Evolutionary conservation across 2,888 invertebrate species (phyloP).

Genomic region (Mesorhabditis spiculigera): DNA sequence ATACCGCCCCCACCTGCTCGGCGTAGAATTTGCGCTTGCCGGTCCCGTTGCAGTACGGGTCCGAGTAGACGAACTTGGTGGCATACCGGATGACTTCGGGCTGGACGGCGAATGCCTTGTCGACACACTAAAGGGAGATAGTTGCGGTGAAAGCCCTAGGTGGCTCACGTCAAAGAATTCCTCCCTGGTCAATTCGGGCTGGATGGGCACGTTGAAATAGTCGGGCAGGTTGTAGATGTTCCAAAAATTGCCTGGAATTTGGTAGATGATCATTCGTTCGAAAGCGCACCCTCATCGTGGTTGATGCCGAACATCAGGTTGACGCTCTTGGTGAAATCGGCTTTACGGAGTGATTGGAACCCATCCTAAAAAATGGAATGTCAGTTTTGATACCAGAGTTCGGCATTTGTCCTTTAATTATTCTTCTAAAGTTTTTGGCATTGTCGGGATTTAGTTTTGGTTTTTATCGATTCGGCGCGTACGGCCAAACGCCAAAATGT

Average conservation of each 20-base stretch:
- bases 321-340: constrained; percentile 79
- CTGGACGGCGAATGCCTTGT: constrained; percentile 18
- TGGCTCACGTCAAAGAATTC: constrained; percentile 43
- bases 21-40: constrained; percentile 40
- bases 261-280: background rate
- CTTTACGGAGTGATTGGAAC: constrained; percentile 64
- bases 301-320: constrained; percentile 90
- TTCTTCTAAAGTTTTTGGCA: too few species aligned
- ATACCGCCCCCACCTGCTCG: constrained; percentile 35
- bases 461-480: too few species aligned
- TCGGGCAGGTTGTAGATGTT: constrained; percentile 56
- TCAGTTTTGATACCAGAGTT: too few species aligned
- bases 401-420: too few species aligned
- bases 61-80: constrained; percentile 49
- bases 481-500: too few species aligned
- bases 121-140: background rate
- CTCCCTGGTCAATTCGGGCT: constrained; percentile 40
- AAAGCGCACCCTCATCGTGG: constrained; percentile 79
- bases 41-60: constrained; percentile 33
- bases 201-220: constrained; percentile 47
- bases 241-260: constrained; percentile 51
- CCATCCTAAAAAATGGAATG: constrained; percentile 41
- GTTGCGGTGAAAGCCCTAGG: background rate
- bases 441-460: too few species aligned
- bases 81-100: constrained; percentile 50